phyloP scores from a whole-genome alignment of 2,113 vertebrate genomes.

The Montifringilla adamsi region DNA sequence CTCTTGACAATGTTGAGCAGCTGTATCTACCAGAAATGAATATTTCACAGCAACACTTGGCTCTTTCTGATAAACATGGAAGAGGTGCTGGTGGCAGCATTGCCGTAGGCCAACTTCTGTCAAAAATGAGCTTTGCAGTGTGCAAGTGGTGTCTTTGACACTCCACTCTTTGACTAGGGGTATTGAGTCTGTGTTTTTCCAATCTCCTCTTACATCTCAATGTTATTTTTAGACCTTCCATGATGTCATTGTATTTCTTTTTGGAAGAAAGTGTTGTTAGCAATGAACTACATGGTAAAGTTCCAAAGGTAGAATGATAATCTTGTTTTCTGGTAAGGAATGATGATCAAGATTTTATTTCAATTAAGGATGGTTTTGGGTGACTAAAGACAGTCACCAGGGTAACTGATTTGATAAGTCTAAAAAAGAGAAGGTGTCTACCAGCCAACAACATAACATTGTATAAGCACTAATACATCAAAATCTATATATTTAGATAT shows the following conservation, averaged over 20 bases:
- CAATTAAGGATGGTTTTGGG: not conserved
- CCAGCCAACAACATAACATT: not conserved
- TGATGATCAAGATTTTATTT: not conserved
- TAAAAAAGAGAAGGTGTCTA: not conserved
- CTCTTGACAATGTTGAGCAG: conserved; percentile 23
- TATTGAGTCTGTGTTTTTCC: not conserved
- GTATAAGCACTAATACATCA: not conserved
- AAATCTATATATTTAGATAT: not conserved
- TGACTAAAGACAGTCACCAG: not conserved
- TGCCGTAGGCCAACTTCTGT: not conserved
- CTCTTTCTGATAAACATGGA: conserved; percentile 5
- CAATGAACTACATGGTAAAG: not conserved
- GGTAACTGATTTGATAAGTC: not conserved
- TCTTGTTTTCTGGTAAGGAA: not conserved
- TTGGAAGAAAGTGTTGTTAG: not conserved
- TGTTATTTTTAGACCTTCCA: not conserved
- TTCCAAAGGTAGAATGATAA: not conserved
- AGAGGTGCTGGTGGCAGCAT: not conserved
- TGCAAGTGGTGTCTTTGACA: not conserved
- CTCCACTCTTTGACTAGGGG: not conserved
- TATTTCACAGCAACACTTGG: conserved; percentile 55
- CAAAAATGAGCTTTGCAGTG: not conserved
- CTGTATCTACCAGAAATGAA: conserved; percentile 13
- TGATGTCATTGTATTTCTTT: not conserved
- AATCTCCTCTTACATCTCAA: not conserved